A percentile compares a stretch with the other conserved stretches of the same genome.
Conservation (phyloP, 2,797 vertebrate genomes). For the Coregonus sp. region DNA sequence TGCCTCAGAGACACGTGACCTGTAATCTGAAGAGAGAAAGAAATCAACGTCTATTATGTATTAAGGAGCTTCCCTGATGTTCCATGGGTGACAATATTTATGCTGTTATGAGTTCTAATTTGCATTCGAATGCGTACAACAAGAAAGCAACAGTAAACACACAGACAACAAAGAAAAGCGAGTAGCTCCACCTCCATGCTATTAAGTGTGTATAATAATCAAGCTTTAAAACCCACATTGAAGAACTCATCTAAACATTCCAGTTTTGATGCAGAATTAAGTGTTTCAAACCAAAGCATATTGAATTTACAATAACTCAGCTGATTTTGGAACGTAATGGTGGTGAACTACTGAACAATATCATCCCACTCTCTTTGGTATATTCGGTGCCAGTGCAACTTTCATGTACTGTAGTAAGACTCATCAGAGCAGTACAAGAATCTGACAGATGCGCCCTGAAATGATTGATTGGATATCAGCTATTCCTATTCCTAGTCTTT, state of each 20-base stretch:
- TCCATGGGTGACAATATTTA: conserved; percentile 82
- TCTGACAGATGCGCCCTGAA: background rate
- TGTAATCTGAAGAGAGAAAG: conserved; percentile 67
- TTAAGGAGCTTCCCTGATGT: conserved; percentile 72
- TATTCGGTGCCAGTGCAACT: background rate
- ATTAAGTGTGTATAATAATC: conserved; percentile 17
- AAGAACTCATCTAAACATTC: background rate
- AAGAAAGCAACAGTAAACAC: conserved; percentile 64
- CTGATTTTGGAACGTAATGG: background rate
- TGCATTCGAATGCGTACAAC: conserved; percentile 41
- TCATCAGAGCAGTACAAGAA: background rate
- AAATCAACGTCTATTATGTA: conserved; percentile 72
- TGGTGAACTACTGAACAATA: background rate
- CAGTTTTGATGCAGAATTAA: background rate
- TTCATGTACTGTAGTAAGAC: background rate
- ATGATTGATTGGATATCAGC: background rate
- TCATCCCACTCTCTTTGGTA: background rate
- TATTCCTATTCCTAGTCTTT: background rate
- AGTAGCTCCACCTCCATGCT: conserved; percentile 1
- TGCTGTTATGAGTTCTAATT: conserved; percentile 63
- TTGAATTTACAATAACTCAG: background rate
- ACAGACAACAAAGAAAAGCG: conserved; percentile 29
- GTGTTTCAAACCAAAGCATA: background rate
- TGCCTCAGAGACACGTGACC: conserved; percentile 58
- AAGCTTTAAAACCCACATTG: background rate